Percentiles rank a stretch among this genome's conserved stretches.
phyloP scores from a whole-genome alignment of 2,888 invertebrate species.

The Tetropium fuscum region DNA sequence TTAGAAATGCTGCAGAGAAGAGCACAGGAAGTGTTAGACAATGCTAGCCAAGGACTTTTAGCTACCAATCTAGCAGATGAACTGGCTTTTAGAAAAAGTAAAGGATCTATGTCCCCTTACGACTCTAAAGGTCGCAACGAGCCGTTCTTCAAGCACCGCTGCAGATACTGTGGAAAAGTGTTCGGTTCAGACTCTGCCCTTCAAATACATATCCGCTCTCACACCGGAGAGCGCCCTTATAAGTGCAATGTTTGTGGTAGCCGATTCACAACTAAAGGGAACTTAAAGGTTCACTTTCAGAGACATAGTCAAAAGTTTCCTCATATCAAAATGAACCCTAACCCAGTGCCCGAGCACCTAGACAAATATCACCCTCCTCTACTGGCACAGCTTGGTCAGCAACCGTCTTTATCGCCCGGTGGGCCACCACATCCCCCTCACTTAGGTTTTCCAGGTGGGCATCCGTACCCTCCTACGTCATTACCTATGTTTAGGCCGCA shows the following conservation, averaged over 20 bases:
- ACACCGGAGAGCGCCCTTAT: slow-evolving; percentile 97
- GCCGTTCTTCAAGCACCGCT: slow-evolving; percentile 94
- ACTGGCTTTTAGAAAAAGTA: slow-evolving; percentile 84
- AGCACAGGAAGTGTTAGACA: slow-evolving; percentile 93
- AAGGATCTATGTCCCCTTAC: slow-evolving; percentile 84
- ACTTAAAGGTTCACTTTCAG: slow-evolving; percentile 99
- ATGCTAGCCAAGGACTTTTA: slow-evolving; percentile 90
- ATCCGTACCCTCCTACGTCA: slow-evolving; percentile 71
- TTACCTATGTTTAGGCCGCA: slow-evolving; percentile 75
- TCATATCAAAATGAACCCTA: slow-evolving; percentile 96
- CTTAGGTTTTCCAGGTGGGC: slow-evolving; percentile 72
- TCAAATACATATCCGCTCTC: slow-evolving; percentile 97
- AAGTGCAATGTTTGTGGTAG: slow-evolving; percentile 99
- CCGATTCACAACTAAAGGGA: slow-evolving; percentile 99
- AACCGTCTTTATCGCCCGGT: slow-evolving; percentile 74
- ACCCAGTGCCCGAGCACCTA: slow-evolving; percentile 95
- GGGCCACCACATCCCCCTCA: slow-evolving; percentile 77
- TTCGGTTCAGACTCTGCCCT: slow-evolving; percentile 96
- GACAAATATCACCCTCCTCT: slow-evolving; percentile 95
- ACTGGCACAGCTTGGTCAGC: slow-evolving; percentile 78
- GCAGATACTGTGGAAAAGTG: slow-evolving; percentile 95
- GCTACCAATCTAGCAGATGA: slow-evolving; percentile 92
- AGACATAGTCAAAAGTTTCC: slow-evolving; percentile 95
- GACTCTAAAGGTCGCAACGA: slow-evolving; percentile 88
- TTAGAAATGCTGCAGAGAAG: slow-evolving; percentile 92